Percentiles rank a stretch among this genome's conserved stretches.
Evolutionary conservation across 64 coral and sea anemone genomes (phyloP).

Genomic region (Cladopsammia gracilis): DNA sequence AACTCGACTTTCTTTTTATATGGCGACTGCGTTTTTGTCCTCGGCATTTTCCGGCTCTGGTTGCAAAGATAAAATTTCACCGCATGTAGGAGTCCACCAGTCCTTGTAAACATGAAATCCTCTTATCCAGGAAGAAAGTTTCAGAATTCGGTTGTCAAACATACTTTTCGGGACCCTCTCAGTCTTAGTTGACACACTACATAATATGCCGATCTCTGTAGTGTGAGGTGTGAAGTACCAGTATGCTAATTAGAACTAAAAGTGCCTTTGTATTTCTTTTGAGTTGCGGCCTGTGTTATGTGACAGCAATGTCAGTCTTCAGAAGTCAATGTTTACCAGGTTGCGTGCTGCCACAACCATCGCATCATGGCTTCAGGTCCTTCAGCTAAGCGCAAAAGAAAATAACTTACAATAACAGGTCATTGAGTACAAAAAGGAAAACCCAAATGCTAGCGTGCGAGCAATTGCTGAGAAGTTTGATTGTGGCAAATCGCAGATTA

Average conservation of each 20-base stretch:
- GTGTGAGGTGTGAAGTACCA: conserved; percentile 9
- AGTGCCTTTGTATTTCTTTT: too few relatives aligned
- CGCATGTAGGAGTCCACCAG: conserved; percentile 15
- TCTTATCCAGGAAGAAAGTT: conserved; percentile 12
- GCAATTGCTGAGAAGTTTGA: conserved; percentile 67
- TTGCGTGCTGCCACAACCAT: conserved; percentile 4
- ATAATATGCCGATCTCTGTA: conserved; percentile 1
- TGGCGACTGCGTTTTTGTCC: neutral
- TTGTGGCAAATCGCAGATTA: conserved; percentile 46
- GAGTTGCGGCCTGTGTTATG: neutral
- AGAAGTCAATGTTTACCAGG: neutral
- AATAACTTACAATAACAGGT: neutral
- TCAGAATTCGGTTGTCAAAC: conserved; percentile 27
- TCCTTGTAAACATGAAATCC: conserved; percentile 26
- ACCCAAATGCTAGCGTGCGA: conserved; percentile 49
- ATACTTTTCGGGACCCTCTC: conserved; percentile 36
- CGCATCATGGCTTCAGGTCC: conserved; percentile 27
- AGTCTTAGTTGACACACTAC: conserved; percentile 16
- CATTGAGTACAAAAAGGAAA: conserved; percentile 64
- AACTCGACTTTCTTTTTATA: conserved; percentile 20
- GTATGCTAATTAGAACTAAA: neutral
- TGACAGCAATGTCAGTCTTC: too few relatives aligned
- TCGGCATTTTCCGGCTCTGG: conserved; percentile 38
- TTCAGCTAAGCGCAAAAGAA: conserved; percentile 16
- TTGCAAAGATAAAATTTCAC: conserved; percentile 39